Evolutionary conservation across 2,888 invertebrate genomes (phyloP).

Genomic region (Hirtodrosophila alboralis): DNA sequence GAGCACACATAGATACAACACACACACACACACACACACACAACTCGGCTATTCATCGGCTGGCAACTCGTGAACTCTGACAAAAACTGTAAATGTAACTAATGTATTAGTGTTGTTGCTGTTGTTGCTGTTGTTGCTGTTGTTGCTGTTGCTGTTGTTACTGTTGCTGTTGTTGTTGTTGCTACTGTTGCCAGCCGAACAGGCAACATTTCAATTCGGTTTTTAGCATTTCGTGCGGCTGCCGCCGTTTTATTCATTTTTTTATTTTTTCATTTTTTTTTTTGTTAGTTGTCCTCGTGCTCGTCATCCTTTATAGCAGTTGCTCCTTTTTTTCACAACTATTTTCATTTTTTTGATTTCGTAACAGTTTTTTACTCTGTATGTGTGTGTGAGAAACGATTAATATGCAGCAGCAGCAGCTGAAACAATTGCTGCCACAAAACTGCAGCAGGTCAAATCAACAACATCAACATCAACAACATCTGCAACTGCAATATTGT

Average conservation of each 20-base stretch:
- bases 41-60: conserved; percentile 66
- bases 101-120: conserved; percentile 46
- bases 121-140: conserved; percentile 3
- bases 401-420: too few species aligned
- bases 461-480: conserved; percentile 56
- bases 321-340: conserved; percentile 38
- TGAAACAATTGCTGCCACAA: conserved; percentile 30
- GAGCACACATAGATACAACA: conserved; percentile 17
- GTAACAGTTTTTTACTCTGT: conserved; percentile 23
- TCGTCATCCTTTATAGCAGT: conserved; percentile 30
- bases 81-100: conserved; percentile 58
- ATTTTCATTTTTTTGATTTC: conserved; percentile 28
- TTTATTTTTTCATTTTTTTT: conserved; percentile 22
- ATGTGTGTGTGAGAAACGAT: conserved; percentile 31
- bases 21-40: conserved; percentile 29
- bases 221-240: conserved; percentile 53
- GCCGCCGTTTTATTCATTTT: conserved; percentile 32
- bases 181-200: conserved; percentile 47
- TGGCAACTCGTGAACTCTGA: conserved; percentile 69
- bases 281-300: conserved; percentile 18
- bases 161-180: conserved; percentile 15
- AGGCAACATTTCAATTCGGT: conserved; percentile 75
- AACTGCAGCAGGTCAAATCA: conserved; percentile 39
- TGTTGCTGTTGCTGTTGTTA: conserved; percentile 14
- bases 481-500: conserved; percentile 36